phyloP scores from a whole-genome alignment of 2,888 invertebrate genomes.

The Neoitamus cyanurus region DNA sequence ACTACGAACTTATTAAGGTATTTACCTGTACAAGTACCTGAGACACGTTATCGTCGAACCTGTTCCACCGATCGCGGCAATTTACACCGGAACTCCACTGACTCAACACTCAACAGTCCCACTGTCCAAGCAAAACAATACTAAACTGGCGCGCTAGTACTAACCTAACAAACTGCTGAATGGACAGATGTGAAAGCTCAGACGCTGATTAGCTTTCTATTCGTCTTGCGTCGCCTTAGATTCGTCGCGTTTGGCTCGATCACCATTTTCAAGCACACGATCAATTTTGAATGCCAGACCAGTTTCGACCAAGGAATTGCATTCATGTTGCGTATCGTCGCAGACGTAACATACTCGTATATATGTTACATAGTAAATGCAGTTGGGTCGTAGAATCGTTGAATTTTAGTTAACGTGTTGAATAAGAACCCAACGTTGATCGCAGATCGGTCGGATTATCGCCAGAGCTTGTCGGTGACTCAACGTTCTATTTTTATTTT shows the following conservation, averaged over 20 bases:
- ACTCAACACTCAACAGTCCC: background rate
- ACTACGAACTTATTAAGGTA: background rate
- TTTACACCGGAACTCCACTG: background rate
- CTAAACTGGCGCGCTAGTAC: background rate
- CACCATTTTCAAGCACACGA: background rate
- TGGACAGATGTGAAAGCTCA: background rate
- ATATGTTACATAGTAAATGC: too few species aligned
- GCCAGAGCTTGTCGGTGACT: background rate
- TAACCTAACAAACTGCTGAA: background rate
- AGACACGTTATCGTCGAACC: background rate
- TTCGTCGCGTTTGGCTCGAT: background rate
- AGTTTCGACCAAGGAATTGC: background rate
- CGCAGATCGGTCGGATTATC: background rate
- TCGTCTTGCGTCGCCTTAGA: background rate
- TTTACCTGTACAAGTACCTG: background rate
- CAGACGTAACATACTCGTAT: too few species aligned
- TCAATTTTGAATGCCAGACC: background rate
- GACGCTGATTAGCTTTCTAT: background rate
- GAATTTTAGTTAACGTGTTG: background rate
- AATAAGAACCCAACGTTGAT: background rate
- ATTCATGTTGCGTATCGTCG: background rate
- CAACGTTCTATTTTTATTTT: background rate
- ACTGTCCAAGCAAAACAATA: background rate
- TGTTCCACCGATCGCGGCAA: background rate
- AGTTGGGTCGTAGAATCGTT: background rate